These are phyloP conservation scores for Gymnobelideus leadbeateri DNA, from an alignment of 2,113 vertebrate genomes.

Conservation along the genomic window DNA sequence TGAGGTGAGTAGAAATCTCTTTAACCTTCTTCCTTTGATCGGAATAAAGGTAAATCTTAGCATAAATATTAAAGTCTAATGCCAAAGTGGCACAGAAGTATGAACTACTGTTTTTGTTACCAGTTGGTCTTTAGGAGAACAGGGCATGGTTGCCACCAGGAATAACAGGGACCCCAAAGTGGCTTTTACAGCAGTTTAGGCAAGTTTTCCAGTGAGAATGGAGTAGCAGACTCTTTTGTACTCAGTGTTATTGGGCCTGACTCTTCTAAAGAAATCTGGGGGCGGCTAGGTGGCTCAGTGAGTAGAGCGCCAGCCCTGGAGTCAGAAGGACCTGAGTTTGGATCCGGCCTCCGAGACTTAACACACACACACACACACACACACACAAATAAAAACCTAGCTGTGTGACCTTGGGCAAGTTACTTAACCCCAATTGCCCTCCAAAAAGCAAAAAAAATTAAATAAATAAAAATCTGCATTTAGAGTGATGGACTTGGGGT, in stretches of 20 bases:
- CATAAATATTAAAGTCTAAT: not conserved
- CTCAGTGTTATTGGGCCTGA: not conserved
- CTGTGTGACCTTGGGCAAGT: too few species aligned
- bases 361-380: too few species aligned
- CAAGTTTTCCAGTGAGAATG: not conserved
- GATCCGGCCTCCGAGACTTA: too few species aligned
- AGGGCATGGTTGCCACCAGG: not conserved
- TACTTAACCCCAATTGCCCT: too few species aligned
- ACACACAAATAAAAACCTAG: too few species aligned
- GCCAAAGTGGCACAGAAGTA: not conserved
- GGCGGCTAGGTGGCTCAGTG: too few species aligned
- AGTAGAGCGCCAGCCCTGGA: too few species aligned
- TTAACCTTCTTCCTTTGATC: not conserved
- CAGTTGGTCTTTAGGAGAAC: not conserved
- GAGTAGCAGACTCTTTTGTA: not conserved
- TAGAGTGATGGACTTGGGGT: not conserved
- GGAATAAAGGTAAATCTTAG: not conserved
- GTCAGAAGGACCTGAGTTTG: too few species aligned
- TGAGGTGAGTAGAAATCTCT: not conserved
- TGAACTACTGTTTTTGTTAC: not conserved
- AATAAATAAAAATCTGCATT: too few species aligned
- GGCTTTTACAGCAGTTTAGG: not conserved
- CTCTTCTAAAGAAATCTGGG: not conserved
- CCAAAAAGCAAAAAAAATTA: too few species aligned
- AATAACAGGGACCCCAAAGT: not conserved